Percentiles rank a stretch among this genome's conserved stretches.
phyloP scores from a whole-genome alignment of 2,888 invertebrate genomes.

The Anthophora plumipes region DNA sequence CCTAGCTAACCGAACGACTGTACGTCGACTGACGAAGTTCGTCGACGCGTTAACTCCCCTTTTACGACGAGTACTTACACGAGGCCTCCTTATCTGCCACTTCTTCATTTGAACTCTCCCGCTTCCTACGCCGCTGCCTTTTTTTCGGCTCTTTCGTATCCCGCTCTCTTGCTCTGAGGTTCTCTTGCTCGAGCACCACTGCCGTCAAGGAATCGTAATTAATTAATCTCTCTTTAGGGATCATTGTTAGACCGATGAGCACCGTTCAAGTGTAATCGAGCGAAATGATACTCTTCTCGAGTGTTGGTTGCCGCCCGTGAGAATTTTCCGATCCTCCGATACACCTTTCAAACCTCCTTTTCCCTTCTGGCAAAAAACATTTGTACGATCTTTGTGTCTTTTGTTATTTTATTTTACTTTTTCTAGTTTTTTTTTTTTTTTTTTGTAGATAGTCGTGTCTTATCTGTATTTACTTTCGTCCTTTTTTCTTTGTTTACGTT shows the following conservation, averaged over 20 bases:
- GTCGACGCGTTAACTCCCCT: slow-evolving; percentile 50
- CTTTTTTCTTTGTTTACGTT: neutral
- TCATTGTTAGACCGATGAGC: slow-evolving; percentile 37
- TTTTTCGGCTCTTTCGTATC: slow-evolving; percentile 52
- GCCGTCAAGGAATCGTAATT: slow-evolving; percentile 51
- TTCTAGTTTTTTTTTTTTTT: no score
- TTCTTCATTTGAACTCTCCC: slow-evolving; percentile 64
- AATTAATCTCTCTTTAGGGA: slow-evolving; percentile 57
- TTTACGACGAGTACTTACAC: slow-evolving; percentile 55
- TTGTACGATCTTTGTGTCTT: neutral
- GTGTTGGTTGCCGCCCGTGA: neutral
- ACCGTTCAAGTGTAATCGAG: slow-evolving; percentile 38
- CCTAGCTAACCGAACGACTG: slow-evolving; percentile 31
- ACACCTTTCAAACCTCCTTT: neutral
- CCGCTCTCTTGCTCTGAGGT: slow-evolving; percentile 9
- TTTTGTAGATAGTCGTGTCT: neutral
- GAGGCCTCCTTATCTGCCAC: slow-evolving; percentile 65
- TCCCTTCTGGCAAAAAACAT: no score
- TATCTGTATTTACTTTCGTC: neutral
- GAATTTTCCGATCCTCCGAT: slow-evolving; percentile 13
- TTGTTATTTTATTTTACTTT: neutral
- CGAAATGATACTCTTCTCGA: slow-evolving; percentile 21
- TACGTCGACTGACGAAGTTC: slow-evolving; percentile 60
- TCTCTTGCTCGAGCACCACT: slow-evolving; percentile 45
- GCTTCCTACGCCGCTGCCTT: slow-evolving; percentile 45